phyloP scores from a whole-genome alignment of 1,140 invertebrate genomes.

The Acromyrmex echinatior region DNA sequence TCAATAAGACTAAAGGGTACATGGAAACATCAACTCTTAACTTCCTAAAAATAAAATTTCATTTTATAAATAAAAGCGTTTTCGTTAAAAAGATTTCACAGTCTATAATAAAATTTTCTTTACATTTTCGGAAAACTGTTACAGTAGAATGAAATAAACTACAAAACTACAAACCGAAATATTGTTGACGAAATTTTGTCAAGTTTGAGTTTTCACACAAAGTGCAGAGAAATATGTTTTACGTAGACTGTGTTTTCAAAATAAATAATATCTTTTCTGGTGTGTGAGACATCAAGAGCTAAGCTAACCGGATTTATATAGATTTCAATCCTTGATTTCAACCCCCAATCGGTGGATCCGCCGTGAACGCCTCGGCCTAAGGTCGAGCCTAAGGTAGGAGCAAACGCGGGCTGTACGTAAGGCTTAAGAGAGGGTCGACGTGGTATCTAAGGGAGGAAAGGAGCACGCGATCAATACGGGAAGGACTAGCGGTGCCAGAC shows the following conservation, averaged over 20 bases:
- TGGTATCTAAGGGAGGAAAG: constrained; percentile 85
- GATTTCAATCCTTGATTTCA: constrained; percentile 32
- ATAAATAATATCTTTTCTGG: background rate
- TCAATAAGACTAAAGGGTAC: background rate
- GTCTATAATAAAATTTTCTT: background rate
- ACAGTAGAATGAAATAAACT: background rate
- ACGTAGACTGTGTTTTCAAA: background rate
- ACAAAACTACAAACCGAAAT: background rate
- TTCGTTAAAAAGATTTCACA: background rate
- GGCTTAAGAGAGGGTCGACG: constrained; percentile 81
- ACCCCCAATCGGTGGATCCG: constrained; percentile 39
- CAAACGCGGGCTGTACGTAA: constrained; percentile 71
- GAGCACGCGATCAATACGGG: constrained; percentile 85
- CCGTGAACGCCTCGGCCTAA: constrained; percentile 37
- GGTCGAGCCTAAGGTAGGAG: constrained; percentile 68
- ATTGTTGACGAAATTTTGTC: background rate
- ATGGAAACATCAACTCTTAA: background rate
- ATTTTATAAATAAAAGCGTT: background rate
- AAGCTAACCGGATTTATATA: constrained; percentile 25
- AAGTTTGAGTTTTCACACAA: background rate
- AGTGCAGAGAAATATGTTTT: background rate
- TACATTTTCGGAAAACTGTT: background rate
- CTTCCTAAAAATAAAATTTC: background rate
- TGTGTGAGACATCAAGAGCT: background rate
- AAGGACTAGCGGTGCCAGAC: constrained; percentile 86